These are phyloP conservation scores for Gallinago media DNA, from an alignment of 2,113 vertebrate species.

Conservation along the genomic window DNA sequence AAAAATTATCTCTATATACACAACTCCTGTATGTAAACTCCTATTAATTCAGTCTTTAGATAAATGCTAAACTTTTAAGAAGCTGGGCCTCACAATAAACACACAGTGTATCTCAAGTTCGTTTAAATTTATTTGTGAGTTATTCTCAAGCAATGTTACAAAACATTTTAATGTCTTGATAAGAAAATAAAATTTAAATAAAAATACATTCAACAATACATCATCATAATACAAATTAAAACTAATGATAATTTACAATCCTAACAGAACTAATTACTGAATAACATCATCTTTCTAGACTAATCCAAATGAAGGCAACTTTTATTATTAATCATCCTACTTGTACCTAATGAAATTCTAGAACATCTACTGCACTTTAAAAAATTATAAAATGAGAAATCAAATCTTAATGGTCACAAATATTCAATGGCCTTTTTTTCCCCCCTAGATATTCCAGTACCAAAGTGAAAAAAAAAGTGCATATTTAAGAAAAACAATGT, in stretches of 20 bases:
- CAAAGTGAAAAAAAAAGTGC: constrained; percentile 74
- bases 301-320: constrained; percentile 72
- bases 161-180: constrained; percentile 79
- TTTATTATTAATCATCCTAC: constrained; percentile 49
- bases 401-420: constrained; percentile 19
- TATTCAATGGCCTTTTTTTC: background rate
- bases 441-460: constrained; percentile 57
- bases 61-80: background rate
- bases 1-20: background rate
- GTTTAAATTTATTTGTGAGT: constrained; percentile 77
- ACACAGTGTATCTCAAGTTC: background rate
- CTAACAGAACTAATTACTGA: constrained; percentile 69
- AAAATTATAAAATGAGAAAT: constrained; percentile 58
- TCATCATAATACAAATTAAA: constrained; percentile 70
- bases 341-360: constrained; percentile 65
- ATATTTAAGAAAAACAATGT: background rate
- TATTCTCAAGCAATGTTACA: constrained; percentile 77
- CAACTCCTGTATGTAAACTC: background rate
- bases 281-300: constrained; percentile 61
- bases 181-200: constrained; percentile 88
- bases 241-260: constrained; percentile 76
- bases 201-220: constrained; percentile 82
- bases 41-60: background rate
- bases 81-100: background rate
- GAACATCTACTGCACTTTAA: constrained; percentile 60